Evolutionary conservation across 2,797 vertebrate species (phyloP), one percentile per base, ranked within the genome.

Genomic region (Manis pentadactyla): DNA sequence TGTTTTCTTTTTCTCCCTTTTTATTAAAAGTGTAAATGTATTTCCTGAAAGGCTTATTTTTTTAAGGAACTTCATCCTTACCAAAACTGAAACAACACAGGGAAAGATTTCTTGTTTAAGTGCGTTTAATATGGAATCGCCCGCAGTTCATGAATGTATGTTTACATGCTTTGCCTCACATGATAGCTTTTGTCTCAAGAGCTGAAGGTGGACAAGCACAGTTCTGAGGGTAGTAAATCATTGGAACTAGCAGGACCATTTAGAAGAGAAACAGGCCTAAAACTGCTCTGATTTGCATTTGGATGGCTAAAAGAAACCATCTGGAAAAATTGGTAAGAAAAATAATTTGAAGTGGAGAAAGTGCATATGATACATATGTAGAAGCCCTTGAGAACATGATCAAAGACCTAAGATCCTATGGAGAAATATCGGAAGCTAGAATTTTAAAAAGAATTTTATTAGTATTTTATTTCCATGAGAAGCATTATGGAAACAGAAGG

Each of bases 401-500:
- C 39, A 34, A 42, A 96, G 34, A 61, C 37, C n/a, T 57, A 46
- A 74, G 29, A 51, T 31, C 29, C 29, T 31, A 64, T 4, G 34
- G 11, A 81, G 34, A 89, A 77, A 21, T 42, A 64, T 8, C 7
- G 13, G 68, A 85, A 87, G 59, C 8, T 19, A 14, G 31, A 37
- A 34, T 79, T 95, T 88, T 68, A 88, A 90, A 61, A 18, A 71
- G 2, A 75, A 55, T 68, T 68, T 68, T 83, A 46, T 57, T 69
- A 75, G 61, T 71, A 49, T 34, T 69, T 88, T 53, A 68, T 88
- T 89, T 91, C 57, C 77, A 39, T 14, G 29, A 66, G 77, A 86
- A 5, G 1, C 7, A 18, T 68, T 55, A 14, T 42, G 34, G 29
- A 89, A 93, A 42, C 7, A 27, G 63, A 93, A 90, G 27, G 59